Conservation (phyloP, 2,113 vertebrate genomes). For the Phoenicopterus ruber region DNA sequence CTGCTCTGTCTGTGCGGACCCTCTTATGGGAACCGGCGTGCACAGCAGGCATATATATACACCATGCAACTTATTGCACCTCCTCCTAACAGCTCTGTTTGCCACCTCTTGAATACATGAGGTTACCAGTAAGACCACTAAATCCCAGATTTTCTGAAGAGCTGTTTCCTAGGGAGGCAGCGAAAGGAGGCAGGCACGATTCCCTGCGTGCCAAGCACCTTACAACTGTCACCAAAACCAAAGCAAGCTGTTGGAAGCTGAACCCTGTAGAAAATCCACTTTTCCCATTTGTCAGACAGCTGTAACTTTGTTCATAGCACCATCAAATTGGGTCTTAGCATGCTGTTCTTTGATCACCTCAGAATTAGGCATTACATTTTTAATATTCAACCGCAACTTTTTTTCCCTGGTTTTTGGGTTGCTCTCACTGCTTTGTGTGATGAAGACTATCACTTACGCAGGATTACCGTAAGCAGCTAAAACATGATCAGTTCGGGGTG, state of each 20-base stretch:
- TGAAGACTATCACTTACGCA: background rate
- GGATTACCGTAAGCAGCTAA: slow-evolving; percentile 4
- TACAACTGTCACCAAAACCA: background rate
- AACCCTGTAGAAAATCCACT: background rate
- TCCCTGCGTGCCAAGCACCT: background rate
- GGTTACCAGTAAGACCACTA: background rate
- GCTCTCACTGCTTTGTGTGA: background rate
- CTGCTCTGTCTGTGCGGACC: background rate
- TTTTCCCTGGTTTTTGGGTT: background rate
- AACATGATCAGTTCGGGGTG: background rate
- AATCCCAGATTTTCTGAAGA: background rate
- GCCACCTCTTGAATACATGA: background rate
- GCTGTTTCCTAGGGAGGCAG: no score
- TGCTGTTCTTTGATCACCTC: background rate
- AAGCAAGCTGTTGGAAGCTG: background rate
- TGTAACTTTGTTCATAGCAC: background rate
- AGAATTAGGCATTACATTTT: background rate
- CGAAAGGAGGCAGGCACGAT: no score
- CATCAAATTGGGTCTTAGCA: background rate
- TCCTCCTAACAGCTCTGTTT: background rate
- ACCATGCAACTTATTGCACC: background rate
- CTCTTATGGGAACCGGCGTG: rapidly evolving
- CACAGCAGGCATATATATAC: background rate
- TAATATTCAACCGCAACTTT: background rate
- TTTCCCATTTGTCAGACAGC: background rate